Evolutionary conservation across 2,113 vertebrate genomes (phyloP).

Genomic region (Cromileptes altivelis): DNA sequence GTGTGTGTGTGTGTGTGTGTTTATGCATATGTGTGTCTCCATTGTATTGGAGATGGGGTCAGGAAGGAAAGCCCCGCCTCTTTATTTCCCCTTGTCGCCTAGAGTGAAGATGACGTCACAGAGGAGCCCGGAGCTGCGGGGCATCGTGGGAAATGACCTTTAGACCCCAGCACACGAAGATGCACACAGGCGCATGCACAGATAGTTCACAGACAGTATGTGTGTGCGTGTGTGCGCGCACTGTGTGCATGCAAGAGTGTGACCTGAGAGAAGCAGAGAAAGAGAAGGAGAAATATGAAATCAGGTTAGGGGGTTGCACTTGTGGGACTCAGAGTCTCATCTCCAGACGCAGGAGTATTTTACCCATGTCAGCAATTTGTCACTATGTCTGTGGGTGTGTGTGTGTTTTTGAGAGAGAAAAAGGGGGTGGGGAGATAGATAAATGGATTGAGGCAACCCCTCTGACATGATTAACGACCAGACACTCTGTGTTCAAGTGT

Average conservation of each 20-base stretch:
- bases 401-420: background rate
- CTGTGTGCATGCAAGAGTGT: background rate
- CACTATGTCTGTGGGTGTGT: constrained; percentile 24
- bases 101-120: constrained; percentile 67
- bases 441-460: constrained; percentile 39
- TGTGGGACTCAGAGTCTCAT: constrained; percentile 25
- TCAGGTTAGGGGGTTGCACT: constrained; percentile 44
- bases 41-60: constrained; percentile 79
- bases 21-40: constrained; percentile 33
- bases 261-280: background rate
- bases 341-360: constrained; percentile 43
- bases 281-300: constrained; percentile 19
- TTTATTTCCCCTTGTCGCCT: constrained; percentile 72
- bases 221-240: background rate
- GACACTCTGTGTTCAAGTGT: constrained; percentile 9
- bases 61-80: constrained; percentile 83
- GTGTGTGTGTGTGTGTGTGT: constrained; percentile 29
- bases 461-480: constrained; percentile 59
- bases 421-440: constrained; percentile 4
- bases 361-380: constrained; percentile 56
- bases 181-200: constrained; percentile 32
- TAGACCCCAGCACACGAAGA: constrained; percentile 40
- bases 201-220: background rate
- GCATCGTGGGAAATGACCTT: constrained; percentile 78
- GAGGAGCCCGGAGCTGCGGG: constrained; percentile 45